phyloP scores from a whole-genome alignment of 35 echinoderm and acorn worm genomes.

The Nesometra sesokonis region DNA sequence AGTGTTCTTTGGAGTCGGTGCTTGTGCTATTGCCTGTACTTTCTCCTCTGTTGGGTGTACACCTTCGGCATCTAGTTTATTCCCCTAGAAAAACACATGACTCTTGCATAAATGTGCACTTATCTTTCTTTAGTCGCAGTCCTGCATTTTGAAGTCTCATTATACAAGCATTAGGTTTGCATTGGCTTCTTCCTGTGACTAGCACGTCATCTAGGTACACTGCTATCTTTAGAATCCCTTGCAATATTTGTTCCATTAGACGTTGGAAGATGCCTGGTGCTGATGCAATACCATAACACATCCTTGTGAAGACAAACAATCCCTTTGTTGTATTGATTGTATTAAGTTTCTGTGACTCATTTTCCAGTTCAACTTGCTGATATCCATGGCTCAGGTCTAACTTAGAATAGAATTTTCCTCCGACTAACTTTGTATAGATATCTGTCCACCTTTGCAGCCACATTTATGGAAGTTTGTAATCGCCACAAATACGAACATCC shows the following conservation, averaged over 20 bases:
- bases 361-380: conserved; percentile 26
- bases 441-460: conserved; percentile 29
- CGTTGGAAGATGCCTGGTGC: conserved; percentile 45
- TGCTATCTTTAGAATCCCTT: conserved; percentile 12
- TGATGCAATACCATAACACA: conserved; percentile 38
- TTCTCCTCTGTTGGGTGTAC: conserved; percentile 31
- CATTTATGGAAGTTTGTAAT: conserved; percentile 40
- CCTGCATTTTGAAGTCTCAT: conserved; percentile 18
- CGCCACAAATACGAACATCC: conserved; percentile 35
- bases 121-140: conserved; percentile 23
- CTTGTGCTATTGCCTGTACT: conserved; percentile 23
- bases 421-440: conserved; percentile 22
- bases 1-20: conserved; percentile 28
- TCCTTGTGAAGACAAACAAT: conserved; percentile 12
- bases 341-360: conserved; percentile 3
- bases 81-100: neutral
- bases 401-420: conserved; percentile 25
- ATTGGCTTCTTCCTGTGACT: conserved; percentile 17
- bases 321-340: conserved; percentile 45
- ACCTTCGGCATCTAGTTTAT: conserved; percentile 16
- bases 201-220: conserved; percentile 40
- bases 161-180: conserved; percentile 10
- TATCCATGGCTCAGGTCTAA: conserved; percentile 41
- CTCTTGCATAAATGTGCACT: conserved; percentile 33
- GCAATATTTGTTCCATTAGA: conserved; percentile 27